These are phyloP conservation scores for Caenorhabditis uteleia DNA, from an alignment of 2,888 invertebrate genomes.

Conservation along the genomic window DNA sequence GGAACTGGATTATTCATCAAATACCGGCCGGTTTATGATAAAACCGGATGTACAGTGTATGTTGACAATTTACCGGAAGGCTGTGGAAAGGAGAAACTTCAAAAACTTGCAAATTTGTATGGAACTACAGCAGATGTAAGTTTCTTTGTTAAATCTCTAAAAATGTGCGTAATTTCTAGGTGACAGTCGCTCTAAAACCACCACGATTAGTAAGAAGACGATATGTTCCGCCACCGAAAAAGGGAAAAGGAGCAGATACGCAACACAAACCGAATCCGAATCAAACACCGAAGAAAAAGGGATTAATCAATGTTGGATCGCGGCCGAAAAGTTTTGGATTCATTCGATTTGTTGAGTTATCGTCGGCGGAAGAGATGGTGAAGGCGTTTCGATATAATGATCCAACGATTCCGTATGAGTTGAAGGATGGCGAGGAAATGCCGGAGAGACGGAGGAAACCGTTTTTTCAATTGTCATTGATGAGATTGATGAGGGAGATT, in stretches of 20 bases:
- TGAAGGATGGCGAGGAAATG: not conserved
- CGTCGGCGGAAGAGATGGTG: conserved; percentile 20
- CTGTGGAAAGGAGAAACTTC: conserved; percentile 15
- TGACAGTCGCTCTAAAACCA: not conserved
- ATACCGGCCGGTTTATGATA: conserved; percentile 23
- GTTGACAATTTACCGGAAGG: conserved; percentile 35
- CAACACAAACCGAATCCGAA: not conserved
- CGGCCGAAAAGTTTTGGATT: conserved; percentile 23
- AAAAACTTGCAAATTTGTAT: conserved; percentile 15
- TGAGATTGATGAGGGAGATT: conserved; percentile 15
- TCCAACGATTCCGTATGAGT: conserved; percentile 12
- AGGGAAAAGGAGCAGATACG: not conserved
- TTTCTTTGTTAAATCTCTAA: not conserved
- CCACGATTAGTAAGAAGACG: not conserved
- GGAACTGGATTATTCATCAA: conserved; percentile 11
- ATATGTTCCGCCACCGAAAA: not conserved
- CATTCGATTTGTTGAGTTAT: conserved; percentile 19
- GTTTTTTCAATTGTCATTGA: conserved; percentile 6
- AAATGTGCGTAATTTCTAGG: not conserved
- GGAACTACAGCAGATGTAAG: conserved; percentile 20
- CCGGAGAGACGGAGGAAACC: not conserved
- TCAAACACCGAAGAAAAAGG: conserved; percentile 2
- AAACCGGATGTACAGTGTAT: conserved; percentile 22
- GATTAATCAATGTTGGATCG: conserved; percentile 25
- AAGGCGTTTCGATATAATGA: conserved; percentile 18